These are phyloP conservation scores for Pungitius pungitius DNA, from an alignment of 2,113 vertebrate genomes.

Conservation along the genomic window DNA sequence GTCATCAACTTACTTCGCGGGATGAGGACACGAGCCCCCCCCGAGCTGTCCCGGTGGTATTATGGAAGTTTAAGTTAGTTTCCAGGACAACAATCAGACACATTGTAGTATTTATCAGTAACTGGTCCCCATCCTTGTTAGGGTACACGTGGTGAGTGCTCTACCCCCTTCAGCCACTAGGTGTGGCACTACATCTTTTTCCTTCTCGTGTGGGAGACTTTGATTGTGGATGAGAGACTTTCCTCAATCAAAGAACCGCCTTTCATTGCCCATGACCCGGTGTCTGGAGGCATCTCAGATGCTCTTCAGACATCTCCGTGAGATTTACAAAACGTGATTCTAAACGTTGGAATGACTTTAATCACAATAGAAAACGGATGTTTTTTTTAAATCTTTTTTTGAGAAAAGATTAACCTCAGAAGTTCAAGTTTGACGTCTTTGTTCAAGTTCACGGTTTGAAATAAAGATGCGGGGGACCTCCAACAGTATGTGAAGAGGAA, in stretches of 20 bases:
- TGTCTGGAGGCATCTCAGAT: neutral
- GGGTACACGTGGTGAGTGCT: constrained; percentile 51
- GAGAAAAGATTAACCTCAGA: constrained; percentile 3
- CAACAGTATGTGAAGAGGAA: constrained; percentile 39
- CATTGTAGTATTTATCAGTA: constrained; percentile 1
- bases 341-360: constrained; percentile 20
- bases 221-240: constrained; percentile 1
- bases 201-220: constrained; percentile 64
- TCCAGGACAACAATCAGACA: neutral
- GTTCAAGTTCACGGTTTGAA: too few relatives aligned
- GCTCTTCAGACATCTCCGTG: constrained; percentile 3
- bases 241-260: neutral
- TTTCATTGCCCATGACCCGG: too few relatives aligned
- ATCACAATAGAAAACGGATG: constrained; percentile 16
- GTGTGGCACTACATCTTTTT: constrained; percentile 87
- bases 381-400: too few relatives aligned
- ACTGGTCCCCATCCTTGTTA: constrained; percentile 18
- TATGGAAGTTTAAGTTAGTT: neutral
- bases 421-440: too few relatives aligned
- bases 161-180: constrained; percentile 83
- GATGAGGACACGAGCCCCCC: neutral
- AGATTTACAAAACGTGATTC: constrained; percentile 12
- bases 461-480: constrained; percentile 31
- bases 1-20: constrained; percentile 15
- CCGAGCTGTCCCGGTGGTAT: neutral